These are phyloP conservation scores for Liposcelis brunnea DNA, from an alignment of 2,888 invertebrate genomes.

Conservation along the genomic window DNA sequence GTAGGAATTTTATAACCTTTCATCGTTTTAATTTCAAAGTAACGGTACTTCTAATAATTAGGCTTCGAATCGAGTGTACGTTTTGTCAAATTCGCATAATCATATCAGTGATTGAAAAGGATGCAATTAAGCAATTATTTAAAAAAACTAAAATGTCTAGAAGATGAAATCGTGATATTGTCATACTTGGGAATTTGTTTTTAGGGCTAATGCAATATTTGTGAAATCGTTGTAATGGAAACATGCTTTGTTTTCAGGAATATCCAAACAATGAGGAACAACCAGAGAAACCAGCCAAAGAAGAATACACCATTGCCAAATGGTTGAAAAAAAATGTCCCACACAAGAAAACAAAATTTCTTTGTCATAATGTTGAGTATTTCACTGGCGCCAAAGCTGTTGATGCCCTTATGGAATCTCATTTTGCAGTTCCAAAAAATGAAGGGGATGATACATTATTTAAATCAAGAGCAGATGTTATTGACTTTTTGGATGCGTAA, in stretches of 20 bases:
- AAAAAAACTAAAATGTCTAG: no score
- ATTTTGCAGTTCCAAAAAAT: conserved; percentile 48
- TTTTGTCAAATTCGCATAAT: no score
- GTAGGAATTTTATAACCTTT: no score
- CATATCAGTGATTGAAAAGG: no score
- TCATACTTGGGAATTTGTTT: no score
- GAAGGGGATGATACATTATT: conserved; percentile 55
- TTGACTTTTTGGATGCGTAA: conserved; percentile 54
- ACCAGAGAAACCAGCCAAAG: conserved; percentile 64
- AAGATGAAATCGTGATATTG: no score
- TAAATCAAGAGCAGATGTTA: conserved; percentile 59
- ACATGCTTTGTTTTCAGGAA: conserved; percentile 19
- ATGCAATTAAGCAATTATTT: no score
- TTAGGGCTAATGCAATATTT: no score
- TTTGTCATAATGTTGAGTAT: conserved; percentile 92
- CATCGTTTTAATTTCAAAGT: no score
- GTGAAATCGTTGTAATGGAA: no score
- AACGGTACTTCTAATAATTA: no score
- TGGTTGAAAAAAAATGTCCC: conserved; percentile 88
- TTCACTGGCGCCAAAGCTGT: conserved; percentile 88
- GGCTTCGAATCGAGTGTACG: no score
- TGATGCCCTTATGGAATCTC: conserved; percentile 78
- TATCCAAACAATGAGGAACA: conserved; percentile 30
- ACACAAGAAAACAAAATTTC: conserved; percentile 87
- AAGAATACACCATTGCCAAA: conserved; percentile 84